Conservation (phyloP, 92 coral and sea anemone species). For the Desmophyllum pertusum region DNA sequence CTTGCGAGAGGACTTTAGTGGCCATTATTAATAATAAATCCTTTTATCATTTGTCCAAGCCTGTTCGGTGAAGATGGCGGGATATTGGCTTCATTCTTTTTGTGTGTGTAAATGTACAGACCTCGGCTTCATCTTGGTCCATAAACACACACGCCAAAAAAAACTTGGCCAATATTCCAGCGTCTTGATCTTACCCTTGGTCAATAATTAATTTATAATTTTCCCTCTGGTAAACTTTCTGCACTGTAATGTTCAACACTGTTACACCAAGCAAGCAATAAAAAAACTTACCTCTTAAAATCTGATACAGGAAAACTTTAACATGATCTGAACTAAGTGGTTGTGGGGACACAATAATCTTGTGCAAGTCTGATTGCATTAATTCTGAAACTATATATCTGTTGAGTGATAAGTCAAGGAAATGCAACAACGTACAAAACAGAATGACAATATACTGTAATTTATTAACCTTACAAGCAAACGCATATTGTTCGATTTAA, state of each 20-base stretch:
- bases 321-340: conserved; percentile 98
- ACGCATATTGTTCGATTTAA: no score
- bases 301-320: conserved; percentile 98
- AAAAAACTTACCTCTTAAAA: conserved; percentile 83
- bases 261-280: background rate
- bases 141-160: background rate
- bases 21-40: background rate
- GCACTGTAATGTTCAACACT: background rate
- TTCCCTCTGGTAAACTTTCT: no score
- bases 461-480: no score
- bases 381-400: conserved; percentile 98
- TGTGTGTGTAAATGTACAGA: no score
- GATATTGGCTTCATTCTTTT: no score
- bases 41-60: background rate
- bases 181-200: no score
- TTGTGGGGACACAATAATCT: conserved; percentile 98
- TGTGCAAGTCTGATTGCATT: conserved; percentile 99
- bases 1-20: no score
- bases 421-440: background rate
- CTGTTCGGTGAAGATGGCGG: no score
- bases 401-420: conserved; percentile 15
- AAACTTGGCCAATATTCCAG: background rate
- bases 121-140: no score
- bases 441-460: no score
- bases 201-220: no score